Evolutionary conservation across 2,797 vertebrate genomes (phyloP).

Genomic region (Lemur catta): DNA sequence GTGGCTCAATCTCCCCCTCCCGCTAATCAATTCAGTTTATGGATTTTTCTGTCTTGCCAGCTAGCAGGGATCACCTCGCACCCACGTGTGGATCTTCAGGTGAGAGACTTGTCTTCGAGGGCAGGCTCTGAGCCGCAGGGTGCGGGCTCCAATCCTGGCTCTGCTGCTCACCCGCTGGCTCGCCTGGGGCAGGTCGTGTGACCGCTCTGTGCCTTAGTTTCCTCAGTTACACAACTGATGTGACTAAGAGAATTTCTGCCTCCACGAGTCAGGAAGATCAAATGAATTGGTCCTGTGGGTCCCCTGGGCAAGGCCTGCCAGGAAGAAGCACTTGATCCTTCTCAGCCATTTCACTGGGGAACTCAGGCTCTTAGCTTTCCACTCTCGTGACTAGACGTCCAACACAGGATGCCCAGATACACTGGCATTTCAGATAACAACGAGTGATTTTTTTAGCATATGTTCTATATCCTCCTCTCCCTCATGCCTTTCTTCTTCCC

Average conservation of each 20-base stretch:
- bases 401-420: background rate
- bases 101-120: background rate
- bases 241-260: background rate
- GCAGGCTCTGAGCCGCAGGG: background rate
- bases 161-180: background rate
- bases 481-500: no score
- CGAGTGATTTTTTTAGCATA: rapidly evolving
- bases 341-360: background rate
- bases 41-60: background rate
- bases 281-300: no score
- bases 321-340: background rate
- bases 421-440: background rate
- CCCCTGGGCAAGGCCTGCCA: background rate
- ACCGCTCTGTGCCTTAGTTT: background rate
- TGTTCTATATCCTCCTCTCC: rapidly evolving
- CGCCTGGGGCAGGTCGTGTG: background rate
- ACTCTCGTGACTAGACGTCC: background rate
- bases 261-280: background rate
- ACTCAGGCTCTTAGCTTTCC: background rate
- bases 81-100: background rate
- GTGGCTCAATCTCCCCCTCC: background rate
- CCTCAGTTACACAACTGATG: background rate
- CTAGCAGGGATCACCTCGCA: background rate
- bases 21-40: background rate
- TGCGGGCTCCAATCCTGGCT: background rate